Evolutionary conservation across 2,113 vertebrate genomes (phyloP), one percentile per base, ranked within the genome.

Genomic region (Boleophthalmus pectinirostris): DNA sequence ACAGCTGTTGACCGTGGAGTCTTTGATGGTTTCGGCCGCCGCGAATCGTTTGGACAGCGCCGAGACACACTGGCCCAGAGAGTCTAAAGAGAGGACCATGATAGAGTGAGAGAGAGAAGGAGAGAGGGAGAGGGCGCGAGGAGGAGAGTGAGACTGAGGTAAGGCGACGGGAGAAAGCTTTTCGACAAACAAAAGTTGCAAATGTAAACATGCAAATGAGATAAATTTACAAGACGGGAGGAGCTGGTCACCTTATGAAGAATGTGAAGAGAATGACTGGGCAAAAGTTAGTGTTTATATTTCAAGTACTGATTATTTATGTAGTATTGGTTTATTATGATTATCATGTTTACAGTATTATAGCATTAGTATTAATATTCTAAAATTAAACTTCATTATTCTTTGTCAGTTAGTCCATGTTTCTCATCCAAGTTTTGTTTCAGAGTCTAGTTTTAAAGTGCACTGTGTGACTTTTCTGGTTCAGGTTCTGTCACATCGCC

Each of bases 51-150:
- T 94, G 51, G 93, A 93, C 66, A 94, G 86, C 1, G 88, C 92
- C 1, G 93, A 93, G 76, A 93, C 87, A 65, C 92, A 93, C 84
- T 94, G 92, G 78, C 92, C 93, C 77, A 94, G 82, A 16, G 92
- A 93, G 78, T 94, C 93, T 94, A 85, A 25, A 0, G 45, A 80
- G 47, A 88, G 64, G 88, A 82, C 75, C 88, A 87, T 78, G 67
- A 60, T 64, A 0, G 29, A 21, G 51, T 25, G 46, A 66, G 65
- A 35, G 74, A 57, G 56, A 38, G 76, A 85, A 24, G 0, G 45
- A 80, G 45, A 86, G 60, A 8, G 88, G 80, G 67, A 54, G 20
- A 54, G 21, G 66, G 60, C 20, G 20, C 25, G 23, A 0, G 75
- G 38, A 54, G 51, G 5, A 54, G 21, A 68, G 56, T 4, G 20